phyloP scores from a whole-genome alignment of 2,113 vertebrate species.

The Lagopus muta region DNA sequence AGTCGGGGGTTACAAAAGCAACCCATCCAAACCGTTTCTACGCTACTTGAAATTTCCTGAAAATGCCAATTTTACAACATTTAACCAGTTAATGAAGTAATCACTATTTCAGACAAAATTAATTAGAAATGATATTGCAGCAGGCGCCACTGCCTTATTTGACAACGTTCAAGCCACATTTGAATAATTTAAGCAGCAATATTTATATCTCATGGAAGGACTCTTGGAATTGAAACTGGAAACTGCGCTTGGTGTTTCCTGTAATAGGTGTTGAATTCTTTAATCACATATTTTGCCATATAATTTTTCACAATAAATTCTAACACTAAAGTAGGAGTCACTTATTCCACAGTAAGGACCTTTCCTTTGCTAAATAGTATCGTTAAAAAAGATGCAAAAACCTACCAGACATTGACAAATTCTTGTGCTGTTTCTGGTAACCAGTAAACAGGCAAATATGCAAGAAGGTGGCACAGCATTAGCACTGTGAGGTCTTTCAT shows the following conservation, averaged over 20 bases:
- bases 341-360: conserved; percentile 25
- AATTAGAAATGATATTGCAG: neutral
- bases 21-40: conserved; percentile 22
- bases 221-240: conserved; percentile 57
- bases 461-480: neutral
- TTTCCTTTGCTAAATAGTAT: neutral
- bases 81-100: conserved; percentile 64
- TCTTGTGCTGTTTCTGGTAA: neutral
- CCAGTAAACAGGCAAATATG: neutral
- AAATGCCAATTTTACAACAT: neutral
- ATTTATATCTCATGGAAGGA: neutral
- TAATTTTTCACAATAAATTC: conserved; percentile 11
- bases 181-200: conserved; percentile 69
- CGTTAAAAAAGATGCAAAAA: neutral
- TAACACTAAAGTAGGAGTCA: conserved; percentile 9
- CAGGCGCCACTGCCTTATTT: conserved; percentile 16
- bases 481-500: neutral
- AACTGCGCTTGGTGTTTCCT: conserved; percentile 60
- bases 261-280: conserved; percentile 23
- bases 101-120: conserved; percentile 16
- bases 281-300: neutral
- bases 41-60: conserved; percentile 78
- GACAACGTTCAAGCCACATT: conserved; percentile 59
- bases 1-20: neutral
- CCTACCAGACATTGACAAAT: neutral